Percentiles rank a stretch among this genome's conserved stretches.
Conservation (phyloP, 2,888 invertebrate species). For the Sussaba pulchella region DNA sequence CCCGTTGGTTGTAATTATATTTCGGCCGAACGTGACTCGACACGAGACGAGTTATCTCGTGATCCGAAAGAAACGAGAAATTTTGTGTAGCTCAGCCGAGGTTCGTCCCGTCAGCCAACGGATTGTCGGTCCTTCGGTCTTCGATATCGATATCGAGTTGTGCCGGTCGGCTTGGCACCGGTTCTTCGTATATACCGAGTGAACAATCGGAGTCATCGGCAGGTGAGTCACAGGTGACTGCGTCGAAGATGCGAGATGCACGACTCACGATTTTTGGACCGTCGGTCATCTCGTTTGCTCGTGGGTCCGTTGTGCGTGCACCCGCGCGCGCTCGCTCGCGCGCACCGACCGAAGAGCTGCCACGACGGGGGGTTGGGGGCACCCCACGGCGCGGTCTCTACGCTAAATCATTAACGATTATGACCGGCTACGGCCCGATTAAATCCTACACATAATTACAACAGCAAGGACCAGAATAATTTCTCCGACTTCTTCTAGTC, state of each 20-base stretch:
- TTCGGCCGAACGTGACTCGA: conserved; percentile 32
- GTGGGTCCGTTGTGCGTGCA: conserved; percentile 21
- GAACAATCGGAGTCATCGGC: conserved; percentile 40
- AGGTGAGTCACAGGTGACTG: conserved; percentile 69
- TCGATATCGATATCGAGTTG: conserved; percentile 14
- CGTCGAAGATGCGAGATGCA: conserved; percentile 60
- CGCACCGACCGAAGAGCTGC: conserved; percentile 62
- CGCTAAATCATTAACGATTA: conserved; percentile 78
- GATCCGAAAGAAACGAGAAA: conserved; percentile 17
- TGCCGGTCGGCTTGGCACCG: conserved; percentile 46
- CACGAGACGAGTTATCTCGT: conserved; percentile 13
- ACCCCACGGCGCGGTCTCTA: conserved; percentile 75
- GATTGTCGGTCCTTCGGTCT: conserved; percentile 10
- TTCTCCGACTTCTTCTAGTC: conserved; percentile 13
- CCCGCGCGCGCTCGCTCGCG: conserved; percentile 36
- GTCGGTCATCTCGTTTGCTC: conserved; percentile 24
- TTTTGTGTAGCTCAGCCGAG: conserved; percentile 9
- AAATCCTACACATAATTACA: conserved; percentile 76
- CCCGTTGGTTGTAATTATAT: conserved; percentile 41
- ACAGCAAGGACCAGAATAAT: conserved; percentile 59
- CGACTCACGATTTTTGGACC: conserved; percentile 50
- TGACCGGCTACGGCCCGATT: conserved; percentile 71
- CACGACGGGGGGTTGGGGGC: conserved; percentile 73
- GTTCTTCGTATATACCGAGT: neutral
- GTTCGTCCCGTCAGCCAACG: neutral